Evolutionary conservation across 2,113 vertebrate genomes (phyloP), one percentile per base, ranked within the genome.

Genomic region (Python bivittatus): DNA sequence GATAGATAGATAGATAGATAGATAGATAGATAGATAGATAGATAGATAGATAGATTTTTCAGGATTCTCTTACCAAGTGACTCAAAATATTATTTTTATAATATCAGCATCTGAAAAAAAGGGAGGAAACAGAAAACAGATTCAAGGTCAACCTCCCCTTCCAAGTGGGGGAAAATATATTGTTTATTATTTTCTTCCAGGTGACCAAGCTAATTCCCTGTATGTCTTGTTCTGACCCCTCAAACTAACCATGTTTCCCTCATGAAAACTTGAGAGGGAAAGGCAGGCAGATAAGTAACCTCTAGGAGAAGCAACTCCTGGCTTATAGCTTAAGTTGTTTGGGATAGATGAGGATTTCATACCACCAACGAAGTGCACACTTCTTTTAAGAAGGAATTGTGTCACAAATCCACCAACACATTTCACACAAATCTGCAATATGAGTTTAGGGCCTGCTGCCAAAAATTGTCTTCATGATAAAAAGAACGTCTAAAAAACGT

Each of bases 401-500:
- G 54, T 38, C 44, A 44, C 15, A 10, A 61, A 85, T 64, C 6
- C 90, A 92, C 61, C 13, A 42, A 92, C 86, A 89, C 60, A 64
- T 85, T 94, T 93, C 57, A 84, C 17, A 84, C 29, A 88, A 42
- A n/a, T 23, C 85, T 91, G 53, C 33, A 23, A 61, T 90, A 29
- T 88, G 2, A 15, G 54, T 88, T 93, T 83, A 92, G 92, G 72
- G 29, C 29, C 42, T 64, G 29, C 53, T 89, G 88, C 42, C 61
- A 93, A 92, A 57, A 6, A 92, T 90, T 8, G 4, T 60, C 10
- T 94, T 93, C 90, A 84, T 83, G 92, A n/a, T 42, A 91, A 7
- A 91, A 38, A 57, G 1, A 48, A 64, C 25, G 17, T 12, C 91
- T 93, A 90, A 95, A 92, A 88, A 64, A 54, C 20, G 22, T 23